Evolutionary conservation across 2,797 vertebrate genomes (phyloP).

Genomic region (Melanotaenia trifasciata): DNA sequence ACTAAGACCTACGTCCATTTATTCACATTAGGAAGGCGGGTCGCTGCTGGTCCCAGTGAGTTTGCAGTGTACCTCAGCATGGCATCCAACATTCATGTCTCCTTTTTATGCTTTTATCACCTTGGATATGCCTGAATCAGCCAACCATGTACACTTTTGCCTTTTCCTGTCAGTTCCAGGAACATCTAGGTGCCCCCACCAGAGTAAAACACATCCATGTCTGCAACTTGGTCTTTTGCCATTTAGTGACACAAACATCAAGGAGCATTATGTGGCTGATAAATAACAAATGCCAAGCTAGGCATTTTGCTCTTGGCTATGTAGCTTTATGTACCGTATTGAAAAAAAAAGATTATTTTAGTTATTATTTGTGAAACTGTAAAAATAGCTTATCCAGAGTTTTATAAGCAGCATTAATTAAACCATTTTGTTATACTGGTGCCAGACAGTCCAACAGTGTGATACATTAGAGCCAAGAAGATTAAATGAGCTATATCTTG

Average conservation of each 20-base stretch:
- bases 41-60: conserved; percentile 77
- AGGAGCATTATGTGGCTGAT: conserved; percentile 53
- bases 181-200: conserved; percentile 66
- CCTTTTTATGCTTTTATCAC: conserved; percentile 89
- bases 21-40: conserved; percentile 74
- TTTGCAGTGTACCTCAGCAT: conserved; percentile 76
- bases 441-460: background rate
- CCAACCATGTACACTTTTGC: conserved; percentile 68
- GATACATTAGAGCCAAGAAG: background rate
- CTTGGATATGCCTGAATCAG: conserved; percentile 75
- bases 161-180: conserved; percentile 73
- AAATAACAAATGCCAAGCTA: conserved; percentile 45
- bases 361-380: background rate
- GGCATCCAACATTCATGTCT: conserved; percentile 84
- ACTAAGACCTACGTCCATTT: conserved; percentile 68
- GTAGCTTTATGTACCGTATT: background rate
- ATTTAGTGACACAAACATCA: conserved; percentile 73
- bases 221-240: conserved; percentile 54
- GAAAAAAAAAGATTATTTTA: background rate
- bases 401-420: conserved; percentile 6
- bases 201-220: conserved; percentile 68
- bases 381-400: background rate
- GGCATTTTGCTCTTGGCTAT: conserved; percentile 4
- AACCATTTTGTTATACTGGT: background rate
- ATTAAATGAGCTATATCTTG: conserved; percentile 7